These are phyloP conservation scores for Apantesis nais DNA, from an alignment of 2,888 invertebrate species.

Conservation along the genomic window DNA sequence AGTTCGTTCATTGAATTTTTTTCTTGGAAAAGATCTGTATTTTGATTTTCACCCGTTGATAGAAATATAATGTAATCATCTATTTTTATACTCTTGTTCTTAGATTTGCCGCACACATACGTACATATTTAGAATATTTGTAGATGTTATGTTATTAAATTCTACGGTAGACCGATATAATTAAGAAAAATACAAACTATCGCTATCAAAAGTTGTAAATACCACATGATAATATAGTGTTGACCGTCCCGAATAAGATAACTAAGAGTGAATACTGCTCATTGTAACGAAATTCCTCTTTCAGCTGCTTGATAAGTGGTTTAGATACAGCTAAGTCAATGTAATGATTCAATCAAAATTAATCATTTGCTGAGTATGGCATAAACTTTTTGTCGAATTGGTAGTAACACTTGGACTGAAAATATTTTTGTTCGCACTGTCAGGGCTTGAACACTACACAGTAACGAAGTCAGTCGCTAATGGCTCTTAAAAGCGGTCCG, in stretches of 20 bases:
- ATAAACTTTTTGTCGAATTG: not conserved
- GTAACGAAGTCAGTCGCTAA: not conserved
- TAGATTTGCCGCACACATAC: not conserved
- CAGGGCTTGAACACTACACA: not conserved
- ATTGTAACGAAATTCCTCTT: not conserved
- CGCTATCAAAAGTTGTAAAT: not conserved
- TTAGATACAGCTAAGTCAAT: not conserved
- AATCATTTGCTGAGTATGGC: not conserved
- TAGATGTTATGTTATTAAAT: not conserved
- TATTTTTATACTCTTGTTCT: not conserved
- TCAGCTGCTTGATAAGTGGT: not conserved
- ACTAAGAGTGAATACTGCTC: not conserved
- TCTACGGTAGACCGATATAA: not conserved
- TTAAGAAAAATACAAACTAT: not conserved
- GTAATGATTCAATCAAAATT: not conserved
- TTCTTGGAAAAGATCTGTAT: constrained; percentile 10
- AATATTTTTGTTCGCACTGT: not conserved
- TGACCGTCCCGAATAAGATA: not conserved
- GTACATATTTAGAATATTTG: not conserved
- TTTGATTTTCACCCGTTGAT: not conserved
- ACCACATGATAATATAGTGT: not conserved
- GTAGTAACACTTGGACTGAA: not conserved
- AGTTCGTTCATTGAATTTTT: constrained; percentile 28
- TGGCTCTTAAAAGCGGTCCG: not conserved
- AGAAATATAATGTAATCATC: not conserved